A percentile compares a stretch with the other conserved stretches of the same genome.
phyloP scores from a whole-genome alignment of 1,140 invertebrate genomes.

The Lepidurus arcticus region DNA sequence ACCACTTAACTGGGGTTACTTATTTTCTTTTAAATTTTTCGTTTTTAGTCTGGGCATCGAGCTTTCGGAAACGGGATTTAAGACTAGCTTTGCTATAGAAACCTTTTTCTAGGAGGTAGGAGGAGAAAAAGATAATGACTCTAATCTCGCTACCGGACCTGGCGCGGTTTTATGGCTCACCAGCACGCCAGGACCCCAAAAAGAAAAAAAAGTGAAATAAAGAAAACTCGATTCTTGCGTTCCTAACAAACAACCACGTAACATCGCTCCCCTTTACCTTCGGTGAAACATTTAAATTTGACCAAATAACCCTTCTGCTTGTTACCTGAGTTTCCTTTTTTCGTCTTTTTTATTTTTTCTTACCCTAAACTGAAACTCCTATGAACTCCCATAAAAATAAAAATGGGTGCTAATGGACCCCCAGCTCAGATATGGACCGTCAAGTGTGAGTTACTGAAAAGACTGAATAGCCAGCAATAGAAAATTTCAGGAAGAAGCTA shows the following conservation, averaged over 20 bases:
- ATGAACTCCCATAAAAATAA: not conserved
- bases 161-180: slow-evolving; percentile 13
- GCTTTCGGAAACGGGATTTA: slow-evolving; percentile 5
- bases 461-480: too few relatives aligned
- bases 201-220: not conserved
- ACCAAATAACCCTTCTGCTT: not conserved
- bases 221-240: not conserved
- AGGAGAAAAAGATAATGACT: slow-evolving; percentile 15
- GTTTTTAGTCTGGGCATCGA: not conserved
- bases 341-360: not conserved
- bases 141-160: slow-evolving; percentile 20
- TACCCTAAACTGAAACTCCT: not conserved
- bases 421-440: too few relatives aligned
- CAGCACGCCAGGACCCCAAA: not conserved
- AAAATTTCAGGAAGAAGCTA: too few relatives aligned
- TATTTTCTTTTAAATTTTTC: not conserved
- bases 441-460: too few relatives aligned
- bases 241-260: not conserved
- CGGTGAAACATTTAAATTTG: not conserved
- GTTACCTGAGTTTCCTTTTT: not conserved
- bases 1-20: not conserved
- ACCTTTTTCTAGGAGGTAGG: slow-evolving; percentile 16
- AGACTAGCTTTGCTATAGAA: not conserved
- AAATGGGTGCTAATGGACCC: not conserved
- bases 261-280: not conserved